Conservation (phyloP, 2,113 vertebrate species). For the Salvator merianae region DNA sequence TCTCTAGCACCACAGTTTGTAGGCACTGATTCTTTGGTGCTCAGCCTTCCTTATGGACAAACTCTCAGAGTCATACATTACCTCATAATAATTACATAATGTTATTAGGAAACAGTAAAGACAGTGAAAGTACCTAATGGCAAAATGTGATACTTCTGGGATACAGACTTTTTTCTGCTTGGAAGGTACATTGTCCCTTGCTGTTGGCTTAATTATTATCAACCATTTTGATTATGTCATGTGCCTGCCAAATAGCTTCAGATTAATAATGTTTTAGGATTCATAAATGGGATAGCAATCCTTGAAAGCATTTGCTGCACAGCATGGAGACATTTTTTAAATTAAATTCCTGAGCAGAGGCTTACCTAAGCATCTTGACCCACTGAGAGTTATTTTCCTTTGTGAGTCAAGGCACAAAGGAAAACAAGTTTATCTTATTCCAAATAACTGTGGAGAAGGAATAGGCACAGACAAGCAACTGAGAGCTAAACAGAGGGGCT, state of each 20-base stretch:
- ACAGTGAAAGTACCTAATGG: background rate
- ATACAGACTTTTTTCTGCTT: fast-evolving
- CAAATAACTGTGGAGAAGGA: background rate
- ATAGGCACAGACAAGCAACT: too few relatives aligned
- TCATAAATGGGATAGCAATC: slow-evolving; percentile 27
- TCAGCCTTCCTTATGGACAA: too few relatives aligned
- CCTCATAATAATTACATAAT: too few relatives aligned
- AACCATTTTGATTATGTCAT: background rate
- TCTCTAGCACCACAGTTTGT: too few relatives aligned
- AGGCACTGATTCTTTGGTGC: too few relatives aligned
- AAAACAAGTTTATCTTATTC: background rate
- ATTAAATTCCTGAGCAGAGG: slow-evolving; percentile 14
- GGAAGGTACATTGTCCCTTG: slow-evolving; percentile 23
- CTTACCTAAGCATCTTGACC: slow-evolving; percentile 31
- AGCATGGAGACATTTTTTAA: slow-evolving; percentile 9
- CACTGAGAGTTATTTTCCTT: background rate
- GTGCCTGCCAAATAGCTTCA: slow-evolving; percentile 16
- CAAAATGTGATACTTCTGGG: slow-evolving; percentile 1
- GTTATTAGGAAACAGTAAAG: background rate
- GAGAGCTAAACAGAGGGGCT: background rate
- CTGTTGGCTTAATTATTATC: background rate
- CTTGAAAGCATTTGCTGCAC: slow-evolving; percentile 32
- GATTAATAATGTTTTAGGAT: slow-evolving; percentile 10
- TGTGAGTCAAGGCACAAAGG: background rate
- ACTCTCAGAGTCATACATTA: too few relatives aligned